phyloP scores from a whole-genome alignment of 1,140 invertebrate genomes.

The Nephotettix cincticeps region DNA sequence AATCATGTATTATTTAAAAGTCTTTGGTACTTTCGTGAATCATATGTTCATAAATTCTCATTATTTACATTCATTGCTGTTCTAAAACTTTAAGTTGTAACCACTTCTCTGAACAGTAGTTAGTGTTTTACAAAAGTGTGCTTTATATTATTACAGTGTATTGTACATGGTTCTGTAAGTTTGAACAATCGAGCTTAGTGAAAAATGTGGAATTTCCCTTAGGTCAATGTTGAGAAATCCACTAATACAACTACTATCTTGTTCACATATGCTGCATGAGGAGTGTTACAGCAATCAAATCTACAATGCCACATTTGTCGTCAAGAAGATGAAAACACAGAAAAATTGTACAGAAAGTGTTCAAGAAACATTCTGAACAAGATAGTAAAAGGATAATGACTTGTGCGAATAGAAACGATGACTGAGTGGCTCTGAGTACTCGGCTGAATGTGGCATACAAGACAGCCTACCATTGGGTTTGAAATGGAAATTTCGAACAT shows the following conservation, averaged over 20 bases:
- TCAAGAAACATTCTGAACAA: not conserved
- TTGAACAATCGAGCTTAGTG: not conserved
- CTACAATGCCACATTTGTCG: not conserved
- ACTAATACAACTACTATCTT: too few relatives aligned
- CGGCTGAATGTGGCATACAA: constrained; percentile 2
- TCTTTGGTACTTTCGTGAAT: too few relatives aligned
- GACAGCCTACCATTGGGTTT: not conserved
- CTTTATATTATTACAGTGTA: too few relatives aligned
- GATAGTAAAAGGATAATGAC: not conserved
- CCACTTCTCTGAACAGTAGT: too few relatives aligned
- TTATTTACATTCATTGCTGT: too few relatives aligned
- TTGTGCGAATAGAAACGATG: not conserved
- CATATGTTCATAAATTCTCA: too few relatives aligned
- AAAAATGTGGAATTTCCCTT: constrained; percentile 2
- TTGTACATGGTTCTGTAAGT: not conserved
- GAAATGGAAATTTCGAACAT: not conserved
- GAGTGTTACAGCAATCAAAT: not conserved
- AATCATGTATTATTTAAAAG: too few relatives aligned
- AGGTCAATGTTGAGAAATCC: not conserved
- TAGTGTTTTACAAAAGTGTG: too few relatives aligned
- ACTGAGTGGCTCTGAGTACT: not conserved
- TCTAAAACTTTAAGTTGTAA: too few relatives aligned
- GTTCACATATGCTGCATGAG: too few relatives aligned
- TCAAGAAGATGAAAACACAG: not conserved
- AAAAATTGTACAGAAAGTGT: not conserved